These are phyloP conservation scores for Diuraphis noxia DNA, from an alignment of 1,140 invertebrate species.

Conservation along the genomic window DNA sequence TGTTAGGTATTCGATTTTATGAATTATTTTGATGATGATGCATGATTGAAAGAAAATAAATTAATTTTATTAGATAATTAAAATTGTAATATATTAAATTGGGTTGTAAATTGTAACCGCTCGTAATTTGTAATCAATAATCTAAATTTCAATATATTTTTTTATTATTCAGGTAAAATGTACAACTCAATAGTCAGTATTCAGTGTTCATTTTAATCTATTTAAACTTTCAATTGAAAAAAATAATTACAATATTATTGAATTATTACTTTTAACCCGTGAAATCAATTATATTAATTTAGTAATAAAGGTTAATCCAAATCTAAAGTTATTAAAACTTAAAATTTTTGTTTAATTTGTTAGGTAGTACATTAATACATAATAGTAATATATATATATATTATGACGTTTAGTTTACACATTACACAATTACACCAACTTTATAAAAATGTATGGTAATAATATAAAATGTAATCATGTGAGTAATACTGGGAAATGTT, in stretches of 20 bases:
- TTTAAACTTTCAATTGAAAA: neutral
- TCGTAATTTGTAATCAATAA: neutral
- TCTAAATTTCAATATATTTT: neutral
- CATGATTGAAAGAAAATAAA: neutral
- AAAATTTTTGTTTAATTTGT: neutral
- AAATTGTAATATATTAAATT: neutral
- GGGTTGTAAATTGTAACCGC: neutral
- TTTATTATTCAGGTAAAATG: neutral
- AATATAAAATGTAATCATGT: neutral
- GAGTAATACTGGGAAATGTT: neutral
- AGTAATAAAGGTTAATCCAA: neutral
- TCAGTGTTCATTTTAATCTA: neutral
- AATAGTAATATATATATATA: too few relatives aligned
- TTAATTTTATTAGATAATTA: neutral
- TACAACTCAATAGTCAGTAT: too few relatives aligned
- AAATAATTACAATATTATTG: neutral
- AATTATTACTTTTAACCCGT: neutral
- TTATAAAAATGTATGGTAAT: neutral
- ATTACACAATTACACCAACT: too few relatives aligned
- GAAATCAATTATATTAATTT: neutral
- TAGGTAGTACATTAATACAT: too few relatives aligned
- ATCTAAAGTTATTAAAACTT: neutral
- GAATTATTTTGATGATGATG: neutral
- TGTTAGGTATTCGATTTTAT: neutral
- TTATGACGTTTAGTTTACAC: too few relatives aligned